These are phyloP conservation scores for Whitmania pigra DNA, from an alignment of 1,140 invertebrate genomes.

Conservation along the genomic window DNA sequence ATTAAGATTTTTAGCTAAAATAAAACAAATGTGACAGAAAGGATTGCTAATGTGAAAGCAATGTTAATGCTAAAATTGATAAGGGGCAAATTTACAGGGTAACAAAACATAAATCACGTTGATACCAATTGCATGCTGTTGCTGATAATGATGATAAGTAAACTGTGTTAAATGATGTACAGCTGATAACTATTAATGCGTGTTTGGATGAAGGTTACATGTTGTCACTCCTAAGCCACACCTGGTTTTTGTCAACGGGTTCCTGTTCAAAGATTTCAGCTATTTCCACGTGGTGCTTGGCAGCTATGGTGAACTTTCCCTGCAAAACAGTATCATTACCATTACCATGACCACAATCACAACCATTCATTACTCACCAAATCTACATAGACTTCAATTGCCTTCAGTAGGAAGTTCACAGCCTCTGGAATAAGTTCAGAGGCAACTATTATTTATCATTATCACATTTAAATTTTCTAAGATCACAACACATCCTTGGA, in stretches of 20 bases:
- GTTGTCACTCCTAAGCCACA: conserved; percentile 18
- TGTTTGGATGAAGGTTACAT: no score
- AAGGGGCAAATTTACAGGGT: no score
- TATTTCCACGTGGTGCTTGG: conserved; percentile 92
- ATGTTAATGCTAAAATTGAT: no score
- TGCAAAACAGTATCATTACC: conserved; percentile 24
- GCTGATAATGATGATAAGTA: no score
- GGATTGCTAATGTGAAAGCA: no score
- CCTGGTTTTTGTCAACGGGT: conserved; percentile 68
- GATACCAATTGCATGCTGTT: no score
- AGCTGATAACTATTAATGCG: no score
- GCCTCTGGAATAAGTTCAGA: conserved; percentile 56
- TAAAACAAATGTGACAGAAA: no score
- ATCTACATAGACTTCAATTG: conserved; percentile 95
- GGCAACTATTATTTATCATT: not conserved
- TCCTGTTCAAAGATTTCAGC: conserved; percentile 94
- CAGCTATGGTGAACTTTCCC: conserved; percentile 91
- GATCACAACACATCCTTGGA: not conserved
- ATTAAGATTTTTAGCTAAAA: no score
- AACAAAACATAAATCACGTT: not conserved
- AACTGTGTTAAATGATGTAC: no score
- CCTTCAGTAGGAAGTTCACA: conserved; percentile 76
- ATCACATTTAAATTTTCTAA: not conserved
- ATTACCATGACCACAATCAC: not conserved
- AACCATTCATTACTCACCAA: conserved; percentile 51